phyloP scores from a whole-genome alignment of 2,888 invertebrate species.

The Halictus ligatus region DNA sequence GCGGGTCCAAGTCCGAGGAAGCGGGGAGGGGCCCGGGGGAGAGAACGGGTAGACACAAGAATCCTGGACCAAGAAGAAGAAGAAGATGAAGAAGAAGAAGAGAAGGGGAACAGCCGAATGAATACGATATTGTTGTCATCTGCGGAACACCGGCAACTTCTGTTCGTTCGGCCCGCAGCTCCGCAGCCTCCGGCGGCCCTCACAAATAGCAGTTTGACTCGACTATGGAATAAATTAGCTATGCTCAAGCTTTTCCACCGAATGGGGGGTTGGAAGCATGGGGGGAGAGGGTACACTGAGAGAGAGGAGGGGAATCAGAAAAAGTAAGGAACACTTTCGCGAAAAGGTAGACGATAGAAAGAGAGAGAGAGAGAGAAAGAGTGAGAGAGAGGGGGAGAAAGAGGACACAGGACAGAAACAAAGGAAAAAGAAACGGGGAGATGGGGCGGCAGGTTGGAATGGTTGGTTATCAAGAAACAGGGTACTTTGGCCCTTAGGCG shows the following conservation, averaged over 20 bases:
- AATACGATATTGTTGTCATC: conserved; percentile 75
- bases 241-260: conserved; percentile 51
- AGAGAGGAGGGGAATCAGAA: conserved; percentile 24
- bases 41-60: not conserved
- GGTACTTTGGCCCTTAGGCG: conserved; percentile 80
- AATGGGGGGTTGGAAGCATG: not conserved
- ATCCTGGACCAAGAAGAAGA: not conserved
- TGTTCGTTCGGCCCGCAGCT: conserved; percentile 27
- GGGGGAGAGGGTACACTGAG: not conserved
- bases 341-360: not conserved
- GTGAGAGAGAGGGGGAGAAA: conserved; percentile 2
- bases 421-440: conserved; percentile 26
- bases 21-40: not conserved
- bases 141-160: conserved; percentile 62
- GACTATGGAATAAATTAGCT: conserved; percentile 77
- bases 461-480: conserved; percentile 78
- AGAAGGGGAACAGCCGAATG: conserved; percentile 65
- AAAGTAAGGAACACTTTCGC: conserved; percentile 14
- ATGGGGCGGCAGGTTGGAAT: conserved; percentile 46
- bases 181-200: conserved; percentile 38
- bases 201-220: conserved; percentile 71
- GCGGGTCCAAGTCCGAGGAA: conserved; percentile 37
- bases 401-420: not conserved
- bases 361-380: conserved; percentile 4
- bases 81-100: conserved; percentile 20